Base-by-base conservation (phyloP, 2,888 invertebrate species). In the Ditylenchus weischeri region DNA sequence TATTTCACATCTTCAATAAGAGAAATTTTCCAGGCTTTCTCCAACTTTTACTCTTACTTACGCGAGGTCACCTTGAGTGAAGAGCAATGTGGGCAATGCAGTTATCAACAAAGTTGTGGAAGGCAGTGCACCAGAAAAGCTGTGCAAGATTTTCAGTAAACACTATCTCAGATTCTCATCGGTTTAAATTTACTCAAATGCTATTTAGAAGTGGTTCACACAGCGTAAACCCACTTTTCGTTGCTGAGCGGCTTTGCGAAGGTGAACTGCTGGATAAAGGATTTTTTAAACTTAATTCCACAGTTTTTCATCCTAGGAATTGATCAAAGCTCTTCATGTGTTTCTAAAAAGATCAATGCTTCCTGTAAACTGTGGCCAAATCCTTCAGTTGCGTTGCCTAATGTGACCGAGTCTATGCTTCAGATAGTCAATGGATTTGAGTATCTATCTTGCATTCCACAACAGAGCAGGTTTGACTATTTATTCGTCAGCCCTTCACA, bases 11-110 rank as follows among this genome's bases (percentile, higher is more conserved):
- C 5, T 62, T 18, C n/a, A 18, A 5, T 47, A 51, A 21, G 19
- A 23, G 18, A 19, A 11, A 35, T 70, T 76, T 29, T n/a, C n/a
- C 67, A 77, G 75, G 81, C 82, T 18, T 78, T 81, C 69, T 73
- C 76, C 70, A 82, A 82, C 72, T 80, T 82, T 70, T 81, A 79
- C 72, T 75, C 75, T 63, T 82, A 82, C 65, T 64, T 82, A 57
- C 66, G 79, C 21, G 77, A 77, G 11, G 74, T 78, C 11, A 81
- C 81, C 7, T 43, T 72, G 18, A 78, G 78, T 58, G 78, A 78
- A 48, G 73, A 76, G 57, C 79, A 78, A 59, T 81, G 81, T 58
- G 81, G 81, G 57, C 75, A 78, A 65, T 80, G 79, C 64, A 76
- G 75, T 8, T 79, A 78, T 65, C 69, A 68, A 62, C 80, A 80